Conservation (phyloP, 2,113 vertebrate species). For the Dicaeum eximium region DNA sequence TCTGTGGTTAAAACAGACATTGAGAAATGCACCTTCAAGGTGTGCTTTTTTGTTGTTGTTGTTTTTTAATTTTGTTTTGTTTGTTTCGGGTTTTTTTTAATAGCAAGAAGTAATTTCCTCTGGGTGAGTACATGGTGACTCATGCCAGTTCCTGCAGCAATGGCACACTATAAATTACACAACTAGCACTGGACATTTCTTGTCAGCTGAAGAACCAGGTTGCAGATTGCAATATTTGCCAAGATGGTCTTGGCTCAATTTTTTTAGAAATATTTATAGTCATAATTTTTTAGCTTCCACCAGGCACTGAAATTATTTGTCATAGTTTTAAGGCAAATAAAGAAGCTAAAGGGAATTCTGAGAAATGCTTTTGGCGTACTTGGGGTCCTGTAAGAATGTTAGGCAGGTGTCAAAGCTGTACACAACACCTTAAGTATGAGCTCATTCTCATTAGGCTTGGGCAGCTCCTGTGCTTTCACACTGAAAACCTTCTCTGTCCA, state of each 20-base stretch:
- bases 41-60: not conserved
- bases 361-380: not conserved
- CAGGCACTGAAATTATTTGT: not conserved
- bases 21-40: not conserved
- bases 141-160: not conserved
- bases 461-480: not conserved
- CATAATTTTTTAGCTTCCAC: not conserved
- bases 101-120: not conserved
- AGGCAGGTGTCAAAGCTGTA: not conserved
- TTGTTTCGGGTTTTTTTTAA: not conserved
- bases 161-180: not conserved
- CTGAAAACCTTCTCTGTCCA: not conserved
- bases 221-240: not conserved
- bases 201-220: not conserved
- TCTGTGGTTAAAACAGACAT: not conserved
- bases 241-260: not conserved
- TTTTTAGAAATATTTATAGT: not conserved
- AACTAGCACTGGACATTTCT: not conserved
- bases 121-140: not conserved
- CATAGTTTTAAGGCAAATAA: not conserved
- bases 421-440: not conserved
- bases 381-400: not conserved
- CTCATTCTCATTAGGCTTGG: not conserved
- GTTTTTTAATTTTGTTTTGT: not conserved
- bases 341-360: not conserved